A percentile compares a stretch with the other conserved stretches of the same genome.
phyloP scores from a whole-genome alignment of 2,113 vertebrate species.

The Caretta caretta region DNA sequence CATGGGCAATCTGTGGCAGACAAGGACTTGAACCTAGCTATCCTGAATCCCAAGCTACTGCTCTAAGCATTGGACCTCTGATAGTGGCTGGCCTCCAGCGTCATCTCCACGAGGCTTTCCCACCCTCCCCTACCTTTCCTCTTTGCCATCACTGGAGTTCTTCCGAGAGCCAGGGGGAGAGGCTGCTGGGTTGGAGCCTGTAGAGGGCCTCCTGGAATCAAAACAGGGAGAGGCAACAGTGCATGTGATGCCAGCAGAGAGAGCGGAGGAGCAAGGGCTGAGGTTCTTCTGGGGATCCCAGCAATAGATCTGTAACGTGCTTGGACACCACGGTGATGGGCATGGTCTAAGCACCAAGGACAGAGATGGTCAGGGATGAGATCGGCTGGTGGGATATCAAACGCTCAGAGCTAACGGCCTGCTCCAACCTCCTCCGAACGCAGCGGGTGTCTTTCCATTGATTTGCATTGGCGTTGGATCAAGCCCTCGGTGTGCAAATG shows the following conservation, averaged over 20 bases:
- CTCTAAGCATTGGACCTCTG: background rate
- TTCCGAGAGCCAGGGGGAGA: constrained; percentile 73
- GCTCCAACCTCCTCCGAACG: rapidly evolving
- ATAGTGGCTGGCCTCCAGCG: background rate
- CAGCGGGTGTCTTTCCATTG: background rate
- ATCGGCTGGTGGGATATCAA: background rate
- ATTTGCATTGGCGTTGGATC: background rate
- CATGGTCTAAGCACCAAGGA: background rate
- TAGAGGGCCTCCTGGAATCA: constrained; percentile 79
- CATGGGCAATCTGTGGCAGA: background rate
- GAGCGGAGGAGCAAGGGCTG: background rate
- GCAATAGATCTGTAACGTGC: background rate
- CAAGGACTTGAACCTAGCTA: background rate
- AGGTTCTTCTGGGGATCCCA: background rate
- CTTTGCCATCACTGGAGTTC: constrained; percentile 78
- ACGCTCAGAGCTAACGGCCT: background rate
- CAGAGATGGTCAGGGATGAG: background rate
- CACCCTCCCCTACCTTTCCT: constrained; percentile 77
- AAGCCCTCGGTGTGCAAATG: too few relatives aligned
- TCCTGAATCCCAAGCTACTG: background rate
- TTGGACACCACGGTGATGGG: background rate
- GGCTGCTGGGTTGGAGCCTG: constrained; percentile 67
- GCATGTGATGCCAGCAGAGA: background rate
- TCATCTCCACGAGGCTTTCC: background rate
- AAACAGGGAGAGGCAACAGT: background rate